Evolutionary conservation across 2,888 invertebrate species (phyloP).

Genomic region (Drosophila suboccidentalis): DNA sequence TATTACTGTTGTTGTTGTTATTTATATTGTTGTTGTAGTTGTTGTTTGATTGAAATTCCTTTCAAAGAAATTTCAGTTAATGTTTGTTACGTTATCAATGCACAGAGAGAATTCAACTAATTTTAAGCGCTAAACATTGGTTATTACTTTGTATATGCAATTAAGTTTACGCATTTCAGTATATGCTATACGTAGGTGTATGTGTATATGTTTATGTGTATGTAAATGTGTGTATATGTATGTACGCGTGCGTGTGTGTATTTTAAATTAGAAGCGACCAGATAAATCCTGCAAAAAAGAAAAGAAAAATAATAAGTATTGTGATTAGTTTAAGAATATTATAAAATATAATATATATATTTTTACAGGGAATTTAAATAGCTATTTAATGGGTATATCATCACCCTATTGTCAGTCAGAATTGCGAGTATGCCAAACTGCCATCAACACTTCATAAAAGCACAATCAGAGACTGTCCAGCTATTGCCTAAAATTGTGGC

Average conservation of each 20-base stretch:
- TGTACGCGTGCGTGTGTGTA: slow-evolving; percentile 56
- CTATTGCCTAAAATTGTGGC: slow-evolving; percentile 19
- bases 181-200: slow-evolving; percentile 50
- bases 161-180: slow-evolving; percentile 49
- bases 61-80: slow-evolving; percentile 50
- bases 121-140: slow-evolving; percentile 76
- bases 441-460: slow-evolving; percentile 71
- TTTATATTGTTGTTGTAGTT: slow-evolving; percentile 9
- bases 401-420: slow-evolving; percentile 5
- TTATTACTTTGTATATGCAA: slow-evolving; percentile 56
- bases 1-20: slow-evolving; percentile 10
- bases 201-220: slow-evolving; percentile 35
- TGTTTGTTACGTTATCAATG: slow-evolving; percentile 40
- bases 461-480: slow-evolving; percentile 61
- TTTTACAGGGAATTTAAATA: neutral
- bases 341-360: neutral
- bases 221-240: slow-evolving; percentile 36
- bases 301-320: neutral
- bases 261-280: slow-evolving; percentile 82
- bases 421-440: slow-evolving; percentile 28
- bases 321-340: slow-evolving; percentile 17
- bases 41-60: slow-evolving; percentile 37
- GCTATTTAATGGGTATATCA: slow-evolving; percentile 12
- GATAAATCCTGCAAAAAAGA: slow-evolving; percentile 78
- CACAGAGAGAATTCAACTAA: slow-evolving; percentile 73